Evolutionary conservation across 1,140 invertebrate species (phyloP).

Genomic region (Nebria ingens): DNA sequence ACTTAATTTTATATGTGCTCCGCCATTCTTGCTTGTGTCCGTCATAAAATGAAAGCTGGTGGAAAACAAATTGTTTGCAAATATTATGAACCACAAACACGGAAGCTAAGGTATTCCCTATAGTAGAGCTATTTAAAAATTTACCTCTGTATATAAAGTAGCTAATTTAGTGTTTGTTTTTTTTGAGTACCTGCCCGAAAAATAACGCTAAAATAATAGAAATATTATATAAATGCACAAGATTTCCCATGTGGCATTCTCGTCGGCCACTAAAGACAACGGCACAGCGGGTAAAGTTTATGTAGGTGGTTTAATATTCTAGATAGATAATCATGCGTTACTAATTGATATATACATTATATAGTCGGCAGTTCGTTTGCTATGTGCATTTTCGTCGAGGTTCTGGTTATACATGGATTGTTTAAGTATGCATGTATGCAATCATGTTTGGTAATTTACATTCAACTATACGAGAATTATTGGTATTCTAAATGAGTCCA

Average conservation of each 20-base stretch:
- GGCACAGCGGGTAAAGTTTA: background rate
- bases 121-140: too few species aligned
- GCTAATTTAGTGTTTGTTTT: background rate
- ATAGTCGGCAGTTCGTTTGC: background rate
- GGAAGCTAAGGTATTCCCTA: too few species aligned
- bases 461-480: background rate
- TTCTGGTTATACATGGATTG: background rate
- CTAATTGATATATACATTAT: conserved; percentile 7
- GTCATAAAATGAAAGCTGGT: too few species aligned
- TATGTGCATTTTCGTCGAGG: too few species aligned
- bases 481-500: too few species aligned
- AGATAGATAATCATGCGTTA: background rate
- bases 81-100: too few species aligned
- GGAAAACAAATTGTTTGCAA: too few species aligned
- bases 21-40: too few species aligned
- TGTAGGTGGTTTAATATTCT: background rate
- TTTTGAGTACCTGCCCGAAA: background rate
- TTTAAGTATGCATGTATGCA: conserved; percentile 6
- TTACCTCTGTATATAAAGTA: conserved; percentile 8
- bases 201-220: background rate
- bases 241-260: background rate
- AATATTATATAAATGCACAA: conserved; percentile 2
- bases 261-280: background rate
- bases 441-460: conserved; percentile 8
- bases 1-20: too few species aligned